phyloP scores from a whole-genome alignment of 2,797 vertebrate genomes.

The Apodemus agrarius region DNA sequence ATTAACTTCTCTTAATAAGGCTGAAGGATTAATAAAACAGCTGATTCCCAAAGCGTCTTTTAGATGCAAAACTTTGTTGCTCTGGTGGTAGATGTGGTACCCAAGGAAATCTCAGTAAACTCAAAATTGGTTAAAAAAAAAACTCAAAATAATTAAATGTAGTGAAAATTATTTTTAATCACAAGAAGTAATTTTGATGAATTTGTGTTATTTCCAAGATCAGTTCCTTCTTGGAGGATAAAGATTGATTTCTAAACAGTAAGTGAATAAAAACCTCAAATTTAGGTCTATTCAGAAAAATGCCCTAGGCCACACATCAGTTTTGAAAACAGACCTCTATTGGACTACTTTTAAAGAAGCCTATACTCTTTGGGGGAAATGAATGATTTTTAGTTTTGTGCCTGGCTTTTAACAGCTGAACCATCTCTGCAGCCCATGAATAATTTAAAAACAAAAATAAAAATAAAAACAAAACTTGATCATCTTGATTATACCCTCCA shows the following conservation, averaged over 20 bases:
- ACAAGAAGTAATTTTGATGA: slow-evolving; percentile 42
- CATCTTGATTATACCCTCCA: slow-evolving; percentile 10
- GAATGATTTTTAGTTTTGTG: not conserved
- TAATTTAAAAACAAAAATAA: not conserved
- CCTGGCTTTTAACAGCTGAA: not conserved
- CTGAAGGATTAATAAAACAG: not conserved
- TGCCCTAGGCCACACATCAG: not conserved
- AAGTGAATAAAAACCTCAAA: slow-evolving; percentile 36
- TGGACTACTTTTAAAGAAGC: not conserved
- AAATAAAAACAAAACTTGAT: slow-evolving; percentile 35
- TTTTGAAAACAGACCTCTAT: not conserved
- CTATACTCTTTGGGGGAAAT: not conserved
- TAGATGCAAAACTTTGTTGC: not conserved
- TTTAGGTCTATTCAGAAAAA: not conserved
- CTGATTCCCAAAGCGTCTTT: not conserved
- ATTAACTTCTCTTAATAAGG: slow-evolving; percentile 34
- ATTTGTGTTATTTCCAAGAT: slow-evolving; percentile 38
- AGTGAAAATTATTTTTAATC: slow-evolving; percentile 36
- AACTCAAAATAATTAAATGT: slow-evolving; percentile 48
- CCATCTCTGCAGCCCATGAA: not conserved
- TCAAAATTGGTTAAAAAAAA: slow-evolving; percentile 31
- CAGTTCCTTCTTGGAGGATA: slow-evolving; percentile 12
- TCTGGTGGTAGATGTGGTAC: not conserved
- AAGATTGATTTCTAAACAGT: slow-evolving; percentile 35
- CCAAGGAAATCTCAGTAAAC: not conserved